phyloP scores from a whole-genome alignment of 1,140 invertebrate species.

The Nautilus pompilius region DNA sequence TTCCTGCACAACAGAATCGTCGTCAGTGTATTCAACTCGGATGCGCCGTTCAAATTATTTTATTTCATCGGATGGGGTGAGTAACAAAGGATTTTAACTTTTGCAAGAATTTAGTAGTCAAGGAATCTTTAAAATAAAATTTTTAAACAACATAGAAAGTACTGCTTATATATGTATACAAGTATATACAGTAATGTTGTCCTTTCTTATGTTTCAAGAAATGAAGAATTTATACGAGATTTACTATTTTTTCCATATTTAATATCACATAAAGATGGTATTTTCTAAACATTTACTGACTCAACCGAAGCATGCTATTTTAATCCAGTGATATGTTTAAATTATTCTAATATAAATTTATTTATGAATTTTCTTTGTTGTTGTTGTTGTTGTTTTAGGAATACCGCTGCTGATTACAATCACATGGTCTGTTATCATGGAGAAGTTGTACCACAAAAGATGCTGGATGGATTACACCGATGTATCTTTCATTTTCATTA shows the following conservation, averaged over 20 bases:
- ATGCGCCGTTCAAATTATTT: slow-evolving; percentile 45
- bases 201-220: not conserved
- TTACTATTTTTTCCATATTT: not conserved
- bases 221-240: not conserved
- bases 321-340: no score
- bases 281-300: no score
- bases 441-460: slow-evolving; percentile 28
- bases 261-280: slow-evolving; percentile 2
- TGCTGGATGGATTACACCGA: slow-evolving; percentile 57
- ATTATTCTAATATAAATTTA: no score
- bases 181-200: not conserved
- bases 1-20: slow-evolving; percentile 67
- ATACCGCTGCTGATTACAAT: slow-evolving; percentile 53
- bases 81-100: slow-evolving; percentile 8
- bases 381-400: slow-evolving; percentile 32
- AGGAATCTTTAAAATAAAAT: no score
- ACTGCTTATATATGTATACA: not conserved
- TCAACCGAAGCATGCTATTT: no score
- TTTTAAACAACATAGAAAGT: no score
- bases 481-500: slow-evolving; percentile 53
- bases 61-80: slow-evolving; percentile 53
- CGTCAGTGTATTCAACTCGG: slow-evolving; percentile 46
- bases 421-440: slow-evolving; percentile 52
- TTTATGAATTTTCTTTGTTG: no score
- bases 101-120: no score